Conservation (phyloP, 2,113 vertebrate genomes). For the Madoqua kirkii region DNA sequence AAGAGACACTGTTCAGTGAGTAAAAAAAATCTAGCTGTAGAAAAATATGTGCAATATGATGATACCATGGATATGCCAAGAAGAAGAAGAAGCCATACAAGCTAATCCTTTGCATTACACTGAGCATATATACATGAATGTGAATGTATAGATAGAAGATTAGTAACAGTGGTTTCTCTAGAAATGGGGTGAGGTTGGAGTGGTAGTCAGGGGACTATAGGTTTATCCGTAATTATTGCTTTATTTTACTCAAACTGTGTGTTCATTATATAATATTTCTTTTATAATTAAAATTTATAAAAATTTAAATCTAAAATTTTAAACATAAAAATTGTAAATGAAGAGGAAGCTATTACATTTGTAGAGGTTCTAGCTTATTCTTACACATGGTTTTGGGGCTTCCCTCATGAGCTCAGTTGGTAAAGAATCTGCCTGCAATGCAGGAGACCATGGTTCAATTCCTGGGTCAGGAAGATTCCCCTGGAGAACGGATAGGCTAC, state of each 20-base stretch:
- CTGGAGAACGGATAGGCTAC: not conserved
- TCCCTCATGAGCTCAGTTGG: not conserved
- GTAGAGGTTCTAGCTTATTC: not conserved
- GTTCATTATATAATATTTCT: not conserved
- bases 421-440: not conserved
- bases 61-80: not conserved
- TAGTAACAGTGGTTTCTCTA: not conserved
- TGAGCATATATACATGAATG: not conserved
- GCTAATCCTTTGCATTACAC: not conserved
- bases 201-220: not conserved
- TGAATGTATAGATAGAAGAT: not conserved
- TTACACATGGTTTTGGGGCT: not conserved
- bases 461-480: not conserved
- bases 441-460: not conserved
- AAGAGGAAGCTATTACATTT: not conserved
- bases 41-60: not conserved
- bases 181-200: not conserved
- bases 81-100: not conserved
- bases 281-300: not conserved
- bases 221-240: slow-evolving; percentile 13
- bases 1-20: not conserved
- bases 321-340: not conserved
- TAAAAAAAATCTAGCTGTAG: not conserved
- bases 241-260: slow-evolving; percentile 20
- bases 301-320: not conserved